These are phyloP conservation scores for Caerostris extrusa DNA, from an alignment of 1,140 invertebrate species.

Conservation along the genomic window DNA sequence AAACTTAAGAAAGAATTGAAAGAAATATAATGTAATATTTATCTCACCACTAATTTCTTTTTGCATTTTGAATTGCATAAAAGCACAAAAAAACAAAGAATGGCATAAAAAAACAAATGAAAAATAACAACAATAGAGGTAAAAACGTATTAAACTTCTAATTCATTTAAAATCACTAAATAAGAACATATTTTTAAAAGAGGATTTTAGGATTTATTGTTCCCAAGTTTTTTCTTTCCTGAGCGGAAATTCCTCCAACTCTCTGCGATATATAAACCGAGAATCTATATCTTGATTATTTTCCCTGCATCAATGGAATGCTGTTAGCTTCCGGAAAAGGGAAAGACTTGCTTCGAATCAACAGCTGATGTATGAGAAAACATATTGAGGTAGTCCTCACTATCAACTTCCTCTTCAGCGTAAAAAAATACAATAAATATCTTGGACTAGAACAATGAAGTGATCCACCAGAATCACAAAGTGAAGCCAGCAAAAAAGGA, in stretches of 20 bases:
- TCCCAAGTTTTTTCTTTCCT: background rate
- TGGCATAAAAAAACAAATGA: too few relatives aligned
- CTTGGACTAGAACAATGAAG: background rate
- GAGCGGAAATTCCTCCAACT: background rate
- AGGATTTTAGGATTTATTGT: background rate
- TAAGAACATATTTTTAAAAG: background rate
- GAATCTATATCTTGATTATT: slow-evolving; percentile 2
- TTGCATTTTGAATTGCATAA: too few relatives aligned
- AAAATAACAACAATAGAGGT: too few relatives aligned
- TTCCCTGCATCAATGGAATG: background rate
- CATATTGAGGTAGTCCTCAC: background rate
- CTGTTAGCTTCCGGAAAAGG: background rate
- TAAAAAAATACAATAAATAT: background rate
- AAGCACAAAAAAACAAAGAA: too few relatives aligned
- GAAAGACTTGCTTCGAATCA: background rate
- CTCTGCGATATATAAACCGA: background rate
- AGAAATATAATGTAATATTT: too few relatives aligned
- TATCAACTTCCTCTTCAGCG: background rate
- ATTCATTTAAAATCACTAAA: background rate
- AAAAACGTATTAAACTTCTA: too few relatives aligned
- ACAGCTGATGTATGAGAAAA: background rate
- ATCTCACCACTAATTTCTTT: too few relatives aligned
- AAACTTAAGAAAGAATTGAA: too few relatives aligned
- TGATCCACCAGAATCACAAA: background rate
- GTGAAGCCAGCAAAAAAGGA: background rate